Evolutionary conservation across 2,888 invertebrate species (phyloP), one percentile per base, ranked within the genome.

Genomic region (Baccha elongata): DNA sequence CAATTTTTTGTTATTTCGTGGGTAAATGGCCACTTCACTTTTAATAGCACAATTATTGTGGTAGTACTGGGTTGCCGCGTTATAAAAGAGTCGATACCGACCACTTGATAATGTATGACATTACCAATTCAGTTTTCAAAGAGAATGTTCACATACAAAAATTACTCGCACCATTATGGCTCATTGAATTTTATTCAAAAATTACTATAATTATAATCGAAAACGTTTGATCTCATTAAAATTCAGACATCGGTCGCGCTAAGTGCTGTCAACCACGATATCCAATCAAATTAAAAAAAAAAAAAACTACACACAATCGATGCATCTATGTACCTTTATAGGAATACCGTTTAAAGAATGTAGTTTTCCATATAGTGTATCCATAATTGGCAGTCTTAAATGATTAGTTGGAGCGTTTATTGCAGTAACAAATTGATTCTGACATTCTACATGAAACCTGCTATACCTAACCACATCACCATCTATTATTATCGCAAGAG

Each of bases 321-420:
- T 6, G 7, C 8, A 65, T 75, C 29, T 44, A 52, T 50, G 11
- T 3, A n/a, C 23, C 21, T 44, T 46, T 8, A 11, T 19, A 21
- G 35, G 3, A 3, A 6, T 35, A 1, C 23, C 37, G 13, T 42
- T 23, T 48, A 35, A 42, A 44, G 23, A 15, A 65, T 46, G 15
- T 71, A 37, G 74, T 58, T 55, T 42, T 35, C 50, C 64, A 15
- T 21, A 58, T 50, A 40, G 21, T 40, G 37, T 52, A 29, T 29
- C 55, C 62, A 55, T 58, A 19, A 65, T 65, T 44, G 55, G 48
- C 58, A 58, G 65, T 75, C 75, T 69, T 37, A 69, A 69, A 69
- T 60, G 75, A 67, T 75, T 71, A 75, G 44, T 75, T 32, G 10
- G 60, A 15, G 37, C 58, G 46, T 58, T 50, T 5, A 37, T 11